Evolutionary conservation across 2,888 invertebrate genomes (phyloP), one percentile per base, ranked within the genome.

Genomic region (Sicus ferrugineus): DNA sequence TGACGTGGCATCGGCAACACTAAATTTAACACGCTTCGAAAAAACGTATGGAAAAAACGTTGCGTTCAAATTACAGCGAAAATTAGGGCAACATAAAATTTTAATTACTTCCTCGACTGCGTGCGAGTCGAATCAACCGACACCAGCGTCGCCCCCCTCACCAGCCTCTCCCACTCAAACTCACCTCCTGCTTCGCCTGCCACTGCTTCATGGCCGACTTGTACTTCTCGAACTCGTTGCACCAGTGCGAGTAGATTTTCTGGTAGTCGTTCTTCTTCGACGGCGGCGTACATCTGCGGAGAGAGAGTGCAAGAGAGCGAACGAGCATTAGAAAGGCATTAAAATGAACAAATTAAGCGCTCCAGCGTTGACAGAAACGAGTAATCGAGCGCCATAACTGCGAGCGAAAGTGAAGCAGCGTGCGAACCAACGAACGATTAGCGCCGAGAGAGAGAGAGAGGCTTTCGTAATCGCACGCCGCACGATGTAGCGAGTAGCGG

Each of bases 191-290:
- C 83, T 94, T 95, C 81, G 92, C 89, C 85, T 96, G 95, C 96
- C 96, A 97, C 74, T 92, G 92, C 84, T 96, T 95, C 95, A 96
- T 96, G 64, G 96, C 96, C 73, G 92, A 91, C 88, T 97, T 97
- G 86, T 98, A 98, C 85, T 95, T 95, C 86, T 97, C 96, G 85
- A 97, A 97, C 86, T 97, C 97, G 85, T 97, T 95, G 87, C 98
- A 98, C 98, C 98, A 98, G 86, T 97, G 96, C 28, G 97, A 94
- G 86, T 97, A 97, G 76, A 96, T 95, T 87, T 95, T 94, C 86
- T 95, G 95, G 83, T 95, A 96, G 86, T 95, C 95, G 82, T 94
- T 93, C 80, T 93, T 93, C 84, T 94, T 94, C 73, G 93, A 92
- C 1, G 96, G 95, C 59, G 95, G 93, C 42, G 94, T 92, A 86